Evolutionary conservation across 2,113 vertebrate species (phyloP), one percentile per base, ranked within the genome.

Genomic region (Melanocharis versteri): DNA sequence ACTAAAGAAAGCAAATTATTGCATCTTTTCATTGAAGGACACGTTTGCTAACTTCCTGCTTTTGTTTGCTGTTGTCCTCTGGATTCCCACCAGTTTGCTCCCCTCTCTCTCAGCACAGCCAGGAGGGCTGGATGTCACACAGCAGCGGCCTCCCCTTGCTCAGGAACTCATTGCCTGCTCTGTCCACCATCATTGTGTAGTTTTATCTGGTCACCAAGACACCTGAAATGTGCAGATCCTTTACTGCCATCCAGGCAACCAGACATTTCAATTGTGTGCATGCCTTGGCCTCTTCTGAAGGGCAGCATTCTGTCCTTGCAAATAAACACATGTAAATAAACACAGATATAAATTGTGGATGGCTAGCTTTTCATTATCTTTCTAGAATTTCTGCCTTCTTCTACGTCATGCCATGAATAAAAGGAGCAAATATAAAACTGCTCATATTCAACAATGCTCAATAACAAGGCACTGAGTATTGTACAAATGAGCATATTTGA

Each of bases 391-490:
- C 22, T 90, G 22, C 39, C 51, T 68, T 28, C 58, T 94, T 85
- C 56, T 80, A 8, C 80, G 11, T 21, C 70, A 53, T 8, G 11
- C 28, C 73, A 89, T 33, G 80, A 86, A 56, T 66, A 71, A 87
- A 92, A 79, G 68, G 31, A 66, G 6, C 30, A 44, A 57, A 22
- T 81, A 73, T 48, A 96, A 97, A 96, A 93, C 33, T 93, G 39
- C 30, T 84, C 61, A 23, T 73, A 61, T 88, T 95, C 35, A 90
- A 95, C 77, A 94, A 94, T 89, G 35, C 75, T 95, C 26, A 1
- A 66, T 94, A 97, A 93, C 89, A 95, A 95, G 95, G 86, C 86
- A 92, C 70, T 92, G 86, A 92, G 80, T 69, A 89, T 86, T 62
- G 57, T 22, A 93, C 83, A 93, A 92, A 79, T 66, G 86, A 95